Evolutionary conservation across 2,888 invertebrate species (phyloP), one percentile per base, ranked within the genome.

Genomic region (Drosophila lacicola): DNA sequence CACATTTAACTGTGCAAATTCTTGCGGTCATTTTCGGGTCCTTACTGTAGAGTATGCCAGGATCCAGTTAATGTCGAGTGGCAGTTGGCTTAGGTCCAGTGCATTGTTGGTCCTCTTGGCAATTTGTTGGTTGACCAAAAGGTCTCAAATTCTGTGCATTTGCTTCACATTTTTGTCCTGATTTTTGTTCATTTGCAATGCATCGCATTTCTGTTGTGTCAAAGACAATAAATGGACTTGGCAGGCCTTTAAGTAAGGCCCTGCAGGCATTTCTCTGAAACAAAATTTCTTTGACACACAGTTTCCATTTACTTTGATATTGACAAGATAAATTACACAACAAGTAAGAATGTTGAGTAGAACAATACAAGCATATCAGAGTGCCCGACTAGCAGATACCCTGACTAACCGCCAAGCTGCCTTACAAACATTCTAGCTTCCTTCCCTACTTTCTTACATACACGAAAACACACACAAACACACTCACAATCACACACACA

Each of bases 1-100:
- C 41, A 70, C 67, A 79, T 79, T 77, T 53, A 70, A 50, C 75
- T 71, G 33, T 45, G 42, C 11, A 64, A 68, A 72, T 70, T 63
- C 13, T 41, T 56, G 62, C 19, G 68, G 61, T 37, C 44, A 34
- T 50, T 62, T 51, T 55, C 39, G 25, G 21, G 33, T 45, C 33
- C 21, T 53, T n/a, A 9, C 4, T 21, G 2, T 45, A 29, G 21
- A 14, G 50, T 3, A 41, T 37, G 46, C 42, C 6, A 29, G 8
- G 14, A 44, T 29, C 17, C 29, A n/a, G 44, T 11, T 29, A 33
- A 17, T 29, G 36, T 44, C 29, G 13, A 50, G 29, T 11, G 44
- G 9, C n/a, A 39, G 11, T 34, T 10, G 21, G 36, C 10, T 53
- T 13, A 3, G 33, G 10, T n/a, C 19, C 36, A 44, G 17, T 44